Evolutionary conservation across 2,113 vertebrate species (phyloP).

Genomic region (Rhabdomys dilectus): DNA sequence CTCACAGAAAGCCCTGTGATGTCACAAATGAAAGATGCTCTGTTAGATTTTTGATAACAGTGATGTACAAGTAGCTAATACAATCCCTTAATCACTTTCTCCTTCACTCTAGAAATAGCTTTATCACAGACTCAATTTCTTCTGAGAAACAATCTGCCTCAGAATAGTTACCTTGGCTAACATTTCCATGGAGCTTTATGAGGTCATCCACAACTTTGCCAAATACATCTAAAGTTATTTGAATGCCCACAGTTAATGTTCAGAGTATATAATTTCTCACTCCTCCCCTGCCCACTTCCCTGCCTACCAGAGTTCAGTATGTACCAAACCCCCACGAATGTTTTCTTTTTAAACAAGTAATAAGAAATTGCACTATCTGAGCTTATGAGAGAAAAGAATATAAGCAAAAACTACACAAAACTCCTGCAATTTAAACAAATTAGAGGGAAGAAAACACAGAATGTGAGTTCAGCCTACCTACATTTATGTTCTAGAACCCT

Average conservation of each 20-base stretch:
- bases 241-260: neutral
- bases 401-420: neutral
- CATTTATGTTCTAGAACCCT: neutral
- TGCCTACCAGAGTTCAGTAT: neutral
- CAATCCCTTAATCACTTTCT: neutral
- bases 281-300: neutral
- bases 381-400: slow-evolving; percentile 34
- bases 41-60: neutral
- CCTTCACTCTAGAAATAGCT: neutral
- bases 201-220: neutral
- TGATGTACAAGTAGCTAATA: neutral
- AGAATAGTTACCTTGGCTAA: neutral
- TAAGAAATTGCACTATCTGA: neutral
- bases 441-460: neutral
- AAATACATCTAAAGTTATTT: neutral
- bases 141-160: neutral
- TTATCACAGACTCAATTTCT: neutral
- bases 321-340: too few species aligned
- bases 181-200: neutral
- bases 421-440: neutral
- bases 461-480: too few species aligned
- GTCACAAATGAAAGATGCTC: neutral
- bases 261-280: neutral
- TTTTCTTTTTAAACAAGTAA: neutral
- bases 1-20: neutral